Base-by-base conservation (phyloP, 2,797 vertebrate species). In the Pipistrellus pipistrellus region DNA sequence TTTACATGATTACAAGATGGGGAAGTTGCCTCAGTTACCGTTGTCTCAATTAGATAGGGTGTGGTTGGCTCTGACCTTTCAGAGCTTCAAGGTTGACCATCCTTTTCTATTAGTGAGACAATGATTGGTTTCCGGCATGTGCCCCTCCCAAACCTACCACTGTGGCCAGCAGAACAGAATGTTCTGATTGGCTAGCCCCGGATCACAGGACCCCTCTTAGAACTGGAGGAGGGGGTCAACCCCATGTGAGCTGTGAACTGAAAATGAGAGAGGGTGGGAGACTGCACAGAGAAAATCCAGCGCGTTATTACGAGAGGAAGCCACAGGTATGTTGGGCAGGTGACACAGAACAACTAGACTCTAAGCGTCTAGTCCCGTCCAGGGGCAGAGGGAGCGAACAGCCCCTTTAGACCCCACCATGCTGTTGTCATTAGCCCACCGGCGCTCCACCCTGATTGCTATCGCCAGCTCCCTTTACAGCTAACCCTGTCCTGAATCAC, bases 211-310 rank as follows among this genome's bases (percentile, higher is more conserved):
- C 21, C 46, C 66, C 35, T 53, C 21, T 87, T 64, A 35, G 17
- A 46, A 41, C 27, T 57, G 20, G 23, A 75, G 20, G 44, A 87
- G 12, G 46, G 57, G 66, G 23, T 82, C 35, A 55, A 73, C 4
- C 8, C n/a, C 77, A 93, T 32, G 21, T 44, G 44, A 72, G 78
- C 72, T 38, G 17, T 48, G 15, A 87, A n/a, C 57, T 55, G 57
- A 66, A 81, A 64, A 73, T 66, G 25, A 73, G 57, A 59, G 38
- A 2, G 6, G 2, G 38, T 25, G 3, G 8, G 10, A 38, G 23
- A 57, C 48, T 76, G 75, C 85, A 75, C 59, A 83, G 57, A 88
- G 59, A 57, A 93, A 81, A 59, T 44, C n/a, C 51, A 14, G 41
- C 9, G 12, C 20, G 21, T 75, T 30, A 55, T 66, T 44, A 46